Conservation (phyloP, 2,797 vertebrate species). For the Morus bassanus region DNA sequence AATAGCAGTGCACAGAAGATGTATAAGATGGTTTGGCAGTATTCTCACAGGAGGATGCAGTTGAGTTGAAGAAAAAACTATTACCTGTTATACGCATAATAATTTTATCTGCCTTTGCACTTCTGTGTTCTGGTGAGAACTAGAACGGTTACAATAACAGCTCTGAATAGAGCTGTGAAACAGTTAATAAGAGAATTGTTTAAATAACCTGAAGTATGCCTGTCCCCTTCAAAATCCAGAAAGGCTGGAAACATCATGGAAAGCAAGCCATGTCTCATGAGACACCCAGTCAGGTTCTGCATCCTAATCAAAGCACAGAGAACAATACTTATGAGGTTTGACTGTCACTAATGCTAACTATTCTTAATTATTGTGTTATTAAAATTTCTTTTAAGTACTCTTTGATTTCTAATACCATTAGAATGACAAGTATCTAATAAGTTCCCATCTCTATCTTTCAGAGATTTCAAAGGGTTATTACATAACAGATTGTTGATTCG, state of each 20-base stretch:
- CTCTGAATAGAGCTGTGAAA: not conserved
- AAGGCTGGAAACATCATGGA: not conserved
- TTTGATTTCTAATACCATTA: conserved; percentile 28
- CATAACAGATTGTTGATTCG: not conserved
- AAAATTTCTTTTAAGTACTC: conserved; percentile 17
- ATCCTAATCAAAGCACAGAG: conserved; percentile 4
- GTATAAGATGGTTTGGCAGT: not conserved
- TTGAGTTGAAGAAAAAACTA: not conserved
- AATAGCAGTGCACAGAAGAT: not conserved
- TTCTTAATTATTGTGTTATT: not conserved
- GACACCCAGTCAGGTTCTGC: not conserved
- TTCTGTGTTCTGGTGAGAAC: not conserved
- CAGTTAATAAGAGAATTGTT: not conserved
- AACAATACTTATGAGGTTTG: not conserved
- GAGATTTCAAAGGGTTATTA: conserved; percentile 43
- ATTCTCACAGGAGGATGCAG: not conserved
- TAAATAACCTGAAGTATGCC: not conserved
- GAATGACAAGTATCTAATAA: not conserved
- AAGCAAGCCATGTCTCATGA: not conserved
- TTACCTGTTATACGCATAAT: not conserved
- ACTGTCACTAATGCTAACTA: not conserved
- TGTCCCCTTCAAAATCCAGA: not conserved
- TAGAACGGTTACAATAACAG: not conserved
- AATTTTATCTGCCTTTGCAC: not conserved
- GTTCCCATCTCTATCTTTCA: not conserved